Evolutionary conservation across 1,140 invertebrate species (phyloP), one percentile per base, ranked within the genome.

Genomic region (Drosophila kepulauana): DNA sequence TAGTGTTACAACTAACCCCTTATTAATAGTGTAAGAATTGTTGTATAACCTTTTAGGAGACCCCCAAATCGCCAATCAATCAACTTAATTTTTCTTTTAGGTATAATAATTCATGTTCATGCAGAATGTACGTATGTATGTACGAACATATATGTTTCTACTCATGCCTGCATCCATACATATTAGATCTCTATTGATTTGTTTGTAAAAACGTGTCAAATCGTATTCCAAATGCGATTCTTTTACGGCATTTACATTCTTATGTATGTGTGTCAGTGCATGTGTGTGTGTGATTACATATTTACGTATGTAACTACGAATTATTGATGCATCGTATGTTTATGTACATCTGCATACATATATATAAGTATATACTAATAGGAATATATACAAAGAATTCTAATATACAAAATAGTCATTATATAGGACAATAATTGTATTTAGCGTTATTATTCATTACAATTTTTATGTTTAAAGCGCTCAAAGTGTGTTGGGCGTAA

Each of bases 1-100:
- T 82, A 78, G 59, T 77, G 76, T 70, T 77, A 62, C 68, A 74
- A 85, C 73, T 80, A 82, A 81, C 54, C 78, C 78, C 57, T 68
- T 77, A 69, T 79, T 10, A 89, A 88, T 85, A 89, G 85, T 77
- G 82, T 89, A 89, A 89, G 85, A 89, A 81, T 87, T 79, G 68
- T 85, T 87, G 75, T 85, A 82, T 89, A 89, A 89, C 75, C 78
- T 69, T 89, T 79, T 76, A 82, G 82, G 82, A 67, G 69, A 62
- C 61, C 48, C 71, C 52, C n/a, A n/a, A 70, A 62, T 49, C 43
- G 67, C 43, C 67, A 63, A 70, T 46, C 58, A 70, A 69, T 62
- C 51, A 69, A 70, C 51, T 41, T 33, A 33, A 33, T 33, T 33
- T 33, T 51, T 63, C 46, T 56, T 68, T 67, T 46, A 48, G 43